Percentiles rank a stretch among this genome's conserved stretches.
These are phyloP conservation scores for Chorisops tibialis DNA, from an alignment of 2,888 invertebrate genomes.

Conservation along the genomic window DNA sequence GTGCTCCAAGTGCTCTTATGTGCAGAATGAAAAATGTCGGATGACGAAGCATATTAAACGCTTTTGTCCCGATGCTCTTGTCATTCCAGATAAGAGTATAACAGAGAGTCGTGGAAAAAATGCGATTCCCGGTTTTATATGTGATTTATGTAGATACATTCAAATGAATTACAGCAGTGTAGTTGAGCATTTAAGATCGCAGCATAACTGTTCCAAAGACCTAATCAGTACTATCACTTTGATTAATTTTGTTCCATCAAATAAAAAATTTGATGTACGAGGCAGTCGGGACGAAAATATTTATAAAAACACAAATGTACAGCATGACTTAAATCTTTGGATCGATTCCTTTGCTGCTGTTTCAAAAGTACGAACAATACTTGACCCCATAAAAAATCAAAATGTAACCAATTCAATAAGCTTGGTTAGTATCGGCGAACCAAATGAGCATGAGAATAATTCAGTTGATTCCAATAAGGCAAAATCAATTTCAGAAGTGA, in stretches of 20 bases:
- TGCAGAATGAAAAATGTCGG: conserved; percentile 18
- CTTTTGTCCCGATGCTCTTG: conserved; percentile 1
- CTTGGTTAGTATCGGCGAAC: too few relatives aligned
- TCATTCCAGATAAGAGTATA: neutral
- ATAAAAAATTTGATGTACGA: too few relatives aligned
- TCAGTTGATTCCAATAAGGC: too few relatives aligned
- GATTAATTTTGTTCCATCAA: conserved; percentile 34
- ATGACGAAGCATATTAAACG: conserved; percentile 35
- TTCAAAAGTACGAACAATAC: too few relatives aligned
- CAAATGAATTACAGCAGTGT: conserved; percentile 63
- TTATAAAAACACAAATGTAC: too few relatives aligned
- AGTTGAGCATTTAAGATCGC: conserved; percentile 57
- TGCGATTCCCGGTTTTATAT: conserved; percentile 58
- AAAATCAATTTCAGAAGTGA: conserved; percentile 41
- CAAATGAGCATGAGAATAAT: too few relatives aligned
- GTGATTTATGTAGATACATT: conserved; percentile 69
- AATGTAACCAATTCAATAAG: too few relatives aligned
- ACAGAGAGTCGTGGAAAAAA: neutral
- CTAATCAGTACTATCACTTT: conserved; percentile 33
- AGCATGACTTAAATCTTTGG: too few relatives aligned
- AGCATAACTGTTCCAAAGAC: conserved; percentile 39
- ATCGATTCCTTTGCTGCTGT: too few relatives aligned
- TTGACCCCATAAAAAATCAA: too few relatives aligned
- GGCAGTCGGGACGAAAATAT: too few relatives aligned
- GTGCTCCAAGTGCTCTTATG: conserved; percentile 59